Evolutionary conservation across 2,113 vertebrate species (phyloP).

Genomic region (Harpagus bidentatus): DNA sequence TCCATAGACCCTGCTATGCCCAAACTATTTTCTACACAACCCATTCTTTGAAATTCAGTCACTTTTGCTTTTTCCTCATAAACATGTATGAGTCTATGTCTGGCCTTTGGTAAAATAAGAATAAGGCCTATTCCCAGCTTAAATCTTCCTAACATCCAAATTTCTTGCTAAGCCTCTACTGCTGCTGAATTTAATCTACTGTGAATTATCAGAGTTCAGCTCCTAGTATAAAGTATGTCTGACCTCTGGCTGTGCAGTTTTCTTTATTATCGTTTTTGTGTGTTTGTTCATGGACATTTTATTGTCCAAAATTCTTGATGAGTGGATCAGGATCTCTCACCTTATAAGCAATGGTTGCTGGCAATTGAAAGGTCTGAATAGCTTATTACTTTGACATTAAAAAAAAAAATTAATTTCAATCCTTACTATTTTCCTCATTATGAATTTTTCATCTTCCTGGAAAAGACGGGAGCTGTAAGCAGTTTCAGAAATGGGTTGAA

Average conservation of each 20-base stretch:
- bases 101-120: conserved; percentile 54
- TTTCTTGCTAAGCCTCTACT: conserved; percentile 41
- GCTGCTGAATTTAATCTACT: conserved; percentile 48
- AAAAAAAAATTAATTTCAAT: neutral
- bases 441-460: neutral
- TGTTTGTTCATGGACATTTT: conserved; percentile 3
- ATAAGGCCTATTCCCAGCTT: conserved; percentile 30
- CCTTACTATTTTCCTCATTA: neutral
- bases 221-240: neutral
- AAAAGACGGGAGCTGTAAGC: neutral
- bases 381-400: neutral
- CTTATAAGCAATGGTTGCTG: neutral
- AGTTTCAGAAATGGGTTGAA: neutral
- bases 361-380: neutral
- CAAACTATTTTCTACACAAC: neutral
- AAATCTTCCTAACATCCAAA: conserved; percentile 50
- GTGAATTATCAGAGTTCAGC: conserved; percentile 31
- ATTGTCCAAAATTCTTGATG: neutral
- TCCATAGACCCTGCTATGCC: neutral
- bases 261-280: neutral
- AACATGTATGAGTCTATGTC: conserved; percentile 44
- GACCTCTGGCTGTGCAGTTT: conserved; percentile 20
- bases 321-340: neutral
- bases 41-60: conserved; percentile 51
- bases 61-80: conserved; percentile 49